Evolutionary conservation across 2,888 invertebrate genomes (phyloP).

Genomic region (Branchipolynoe longqiensis): DNA sequence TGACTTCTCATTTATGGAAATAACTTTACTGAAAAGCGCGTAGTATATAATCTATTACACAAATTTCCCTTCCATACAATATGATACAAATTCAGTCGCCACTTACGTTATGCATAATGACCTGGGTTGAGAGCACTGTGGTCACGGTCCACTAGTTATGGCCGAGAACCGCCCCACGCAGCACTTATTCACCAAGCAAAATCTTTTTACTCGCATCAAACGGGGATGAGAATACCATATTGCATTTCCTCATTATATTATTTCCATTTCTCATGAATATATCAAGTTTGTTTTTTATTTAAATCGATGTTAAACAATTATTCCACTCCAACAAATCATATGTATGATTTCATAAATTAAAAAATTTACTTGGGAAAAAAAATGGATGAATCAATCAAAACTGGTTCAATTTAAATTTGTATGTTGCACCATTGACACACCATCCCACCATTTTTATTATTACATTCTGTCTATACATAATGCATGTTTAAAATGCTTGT

Average conservation of each 20-base stretch:
- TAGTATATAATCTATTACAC: slow-evolving; percentile 38
- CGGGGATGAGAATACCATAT: slow-evolving; percentile 22
- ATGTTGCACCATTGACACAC: slow-evolving; percentile 36
- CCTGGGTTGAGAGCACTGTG: slow-evolving; percentile 11
- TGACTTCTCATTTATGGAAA: slow-evolving; percentile 1
- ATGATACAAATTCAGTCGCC: slow-evolving; percentile 54
- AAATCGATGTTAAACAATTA: slow-evolving; percentile 5
- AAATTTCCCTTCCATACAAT: slow-evolving; percentile 48
- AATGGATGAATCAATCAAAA: slow-evolving; percentile 23
- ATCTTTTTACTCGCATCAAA: slow-evolving; percentile 21
- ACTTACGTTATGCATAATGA: slow-evolving; percentile 33
- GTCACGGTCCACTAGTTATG: slow-evolving; percentile 1
- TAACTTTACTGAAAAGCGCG: slow-evolving; percentile 24
- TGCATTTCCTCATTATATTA: slow-evolving; percentile 36
- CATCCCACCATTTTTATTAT: slow-evolving; percentile 10
- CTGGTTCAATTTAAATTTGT: slow-evolving; percentile 11
- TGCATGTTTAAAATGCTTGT: slow-evolving; percentile 36
- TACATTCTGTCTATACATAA: too few species aligned
- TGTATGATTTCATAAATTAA: slow-evolving; percentile 47
- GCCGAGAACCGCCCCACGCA: slow-evolving; percentile 6
- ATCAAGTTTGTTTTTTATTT: slow-evolving; percentile 33
- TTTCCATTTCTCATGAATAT: slow-evolving; percentile 23
- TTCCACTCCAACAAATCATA: slow-evolving; percentile 10
- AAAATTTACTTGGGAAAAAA: too few species aligned
- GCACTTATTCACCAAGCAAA: slow-evolving; percentile 39